Percentiles rank a stretch among this genome's conserved stretches.
These are phyloP conservation scores for Colossoma macropomum DNA, from an alignment of 2,113 vertebrate genomes.

Conservation along the genomic window DNA sequence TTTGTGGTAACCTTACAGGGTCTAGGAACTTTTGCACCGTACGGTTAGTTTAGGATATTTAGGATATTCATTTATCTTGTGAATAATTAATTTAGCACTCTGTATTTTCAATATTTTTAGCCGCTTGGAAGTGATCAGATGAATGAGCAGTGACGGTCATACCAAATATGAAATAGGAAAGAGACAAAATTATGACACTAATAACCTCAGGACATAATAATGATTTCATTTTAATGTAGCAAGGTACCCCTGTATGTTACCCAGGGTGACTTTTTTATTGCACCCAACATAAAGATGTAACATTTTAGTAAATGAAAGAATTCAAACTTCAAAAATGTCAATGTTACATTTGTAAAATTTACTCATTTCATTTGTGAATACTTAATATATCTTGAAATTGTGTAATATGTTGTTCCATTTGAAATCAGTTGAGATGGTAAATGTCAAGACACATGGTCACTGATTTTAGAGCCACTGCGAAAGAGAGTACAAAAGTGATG, in stretches of 20 bases:
- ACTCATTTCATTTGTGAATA: neutral
- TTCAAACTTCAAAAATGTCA: neutral
- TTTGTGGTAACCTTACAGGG: constrained; percentile 64
- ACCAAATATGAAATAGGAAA: constrained; percentile 69
- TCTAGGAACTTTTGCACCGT: constrained; percentile 70
- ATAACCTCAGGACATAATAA: constrained; percentile 79
- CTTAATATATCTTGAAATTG: neutral
- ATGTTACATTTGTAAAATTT: neutral
- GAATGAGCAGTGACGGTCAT: constrained; percentile 52
- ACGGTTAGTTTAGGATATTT: constrained; percentile 58
- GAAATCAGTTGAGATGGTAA: neutral
- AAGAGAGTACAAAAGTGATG: neutral
- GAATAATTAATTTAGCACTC: constrained; percentile 51
- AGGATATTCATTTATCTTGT: constrained; percentile 49
- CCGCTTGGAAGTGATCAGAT: constrained; percentile 49
- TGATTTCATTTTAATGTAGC: constrained; percentile 76
- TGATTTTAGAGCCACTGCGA: neutral
- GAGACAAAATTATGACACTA: constrained; percentile 62
- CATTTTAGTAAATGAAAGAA: neutral
- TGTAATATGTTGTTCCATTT: neutral
- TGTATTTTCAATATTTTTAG: constrained; percentile 49
- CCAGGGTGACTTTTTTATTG: constrained; percentile 4
- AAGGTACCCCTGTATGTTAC: constrained; percentile 57
- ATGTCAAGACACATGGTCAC: neutral
- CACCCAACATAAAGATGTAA: too few species aligned